Conservation (phyloP, 2,113 vertebrate species). For the Sylvietta virens region DNA sequence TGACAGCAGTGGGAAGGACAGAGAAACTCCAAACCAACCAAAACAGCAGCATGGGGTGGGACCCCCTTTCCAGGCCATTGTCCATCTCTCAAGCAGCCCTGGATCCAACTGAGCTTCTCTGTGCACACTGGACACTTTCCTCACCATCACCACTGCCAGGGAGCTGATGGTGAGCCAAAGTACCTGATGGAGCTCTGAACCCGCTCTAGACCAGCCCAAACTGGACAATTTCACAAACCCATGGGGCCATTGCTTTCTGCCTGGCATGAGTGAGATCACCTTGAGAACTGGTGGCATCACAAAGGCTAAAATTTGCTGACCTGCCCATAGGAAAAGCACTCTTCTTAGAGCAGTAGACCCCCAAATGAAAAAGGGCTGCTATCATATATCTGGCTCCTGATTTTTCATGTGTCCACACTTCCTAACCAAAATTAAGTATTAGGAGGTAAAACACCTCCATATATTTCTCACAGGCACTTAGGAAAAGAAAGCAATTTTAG, state of each 20-base stretch:
- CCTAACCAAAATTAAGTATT: background rate
- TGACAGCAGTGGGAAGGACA: background rate
- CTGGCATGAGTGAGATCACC: background rate
- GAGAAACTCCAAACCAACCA: background rate
- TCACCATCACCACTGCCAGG: background rate
- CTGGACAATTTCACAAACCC: background rate
- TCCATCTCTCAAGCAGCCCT: background rate
- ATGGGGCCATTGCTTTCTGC: background rate
- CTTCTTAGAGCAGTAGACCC: background rate
- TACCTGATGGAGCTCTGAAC: background rate
- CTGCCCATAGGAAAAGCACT: background rate
- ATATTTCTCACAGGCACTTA: background rate
- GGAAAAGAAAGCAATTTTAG: background rate
- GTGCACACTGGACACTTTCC: background rate
- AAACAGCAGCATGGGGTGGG: background rate
- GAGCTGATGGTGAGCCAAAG: background rate
- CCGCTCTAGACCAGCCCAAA: background rate
- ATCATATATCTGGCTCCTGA: background rate
- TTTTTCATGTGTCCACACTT: background rate
- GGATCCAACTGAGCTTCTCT: background rate
- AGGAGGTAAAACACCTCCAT: background rate
- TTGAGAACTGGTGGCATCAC: background rate
- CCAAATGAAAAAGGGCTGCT: background rate
- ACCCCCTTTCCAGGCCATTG: background rate
- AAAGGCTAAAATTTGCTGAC: background rate